A percentile compares a stretch with the other conserved stretches of the same genome.
Conservation (phyloP, 2,888 invertebrate genomes). For the Dryomyza anilis region DNA sequence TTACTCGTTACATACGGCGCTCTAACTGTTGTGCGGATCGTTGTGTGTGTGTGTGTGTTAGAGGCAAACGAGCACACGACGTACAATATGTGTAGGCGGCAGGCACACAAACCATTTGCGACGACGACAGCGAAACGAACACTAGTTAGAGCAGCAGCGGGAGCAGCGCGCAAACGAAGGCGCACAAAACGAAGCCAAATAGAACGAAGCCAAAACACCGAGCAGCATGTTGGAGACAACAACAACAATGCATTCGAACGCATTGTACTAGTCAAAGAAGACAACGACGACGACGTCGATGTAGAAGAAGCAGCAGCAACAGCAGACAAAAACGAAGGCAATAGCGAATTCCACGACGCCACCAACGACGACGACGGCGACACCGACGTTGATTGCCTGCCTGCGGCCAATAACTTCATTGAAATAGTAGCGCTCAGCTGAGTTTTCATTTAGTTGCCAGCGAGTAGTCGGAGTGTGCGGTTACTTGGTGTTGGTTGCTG, state of each 20-base stretch:
- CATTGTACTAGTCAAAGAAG: background rate
- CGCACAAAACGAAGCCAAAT: background rate
- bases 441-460: slow-evolving; percentile 58
- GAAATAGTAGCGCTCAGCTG: slow-evolving; percentile 60
- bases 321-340: background rate
- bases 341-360: background rate
- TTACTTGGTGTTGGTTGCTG: slow-evolving; percentile 32
- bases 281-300: background rate
- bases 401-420: slow-evolving; percentile 49
- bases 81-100: no score
- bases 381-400: background rate
- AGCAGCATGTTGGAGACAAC: background rate
- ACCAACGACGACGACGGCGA: slow-evolving; percentile 1
- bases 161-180: background rate
- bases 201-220: background rate
- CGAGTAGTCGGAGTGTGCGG: slow-evolving; percentile 58
- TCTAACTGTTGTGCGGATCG: no score
- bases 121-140: no score
- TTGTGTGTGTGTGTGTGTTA: no score
- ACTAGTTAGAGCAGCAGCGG: background rate
- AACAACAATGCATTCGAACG: slow-evolving; percentile 14
- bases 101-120: no score
- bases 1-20: no score
- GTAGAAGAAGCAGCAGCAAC: background rate
- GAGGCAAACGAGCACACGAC: no score